Percentiles rank a stretch among this genome's conserved stretches.
phyloP scores from a whole-genome alignment of 2,113 vertebrate genomes.

The Lucifuga dentata region DNA sequence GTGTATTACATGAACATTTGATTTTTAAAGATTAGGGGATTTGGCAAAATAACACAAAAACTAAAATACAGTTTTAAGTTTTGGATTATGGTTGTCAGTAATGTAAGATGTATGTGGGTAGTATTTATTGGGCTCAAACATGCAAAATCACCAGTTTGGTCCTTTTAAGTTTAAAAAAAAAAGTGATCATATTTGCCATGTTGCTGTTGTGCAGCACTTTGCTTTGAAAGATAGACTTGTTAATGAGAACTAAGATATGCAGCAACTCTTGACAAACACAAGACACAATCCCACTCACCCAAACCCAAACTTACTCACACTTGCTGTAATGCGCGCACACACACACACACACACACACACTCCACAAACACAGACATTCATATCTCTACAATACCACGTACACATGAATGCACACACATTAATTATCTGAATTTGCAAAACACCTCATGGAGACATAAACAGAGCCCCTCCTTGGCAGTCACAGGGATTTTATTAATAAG shows the following conservation, averaged over 20 bases:
- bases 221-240: conserved; percentile 10
- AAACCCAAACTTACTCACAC: not conserved
- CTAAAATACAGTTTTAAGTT: too few relatives aligned
- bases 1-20: too few relatives aligned
- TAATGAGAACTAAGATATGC: conserved; percentile 13
- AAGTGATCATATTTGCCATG: too few relatives aligned
- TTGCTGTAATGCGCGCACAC: not conserved
- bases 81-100: too few relatives aligned
- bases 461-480: conserved; percentile 15
- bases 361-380: too few relatives aligned
- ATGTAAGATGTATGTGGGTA: too few relatives aligned
- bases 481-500: conserved; percentile 32
- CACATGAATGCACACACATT: conserved; percentile 4
- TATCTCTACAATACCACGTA: too few relatives aligned
- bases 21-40: too few relatives aligned
- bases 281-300: not conserved
- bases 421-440: conserved; percentile 39
- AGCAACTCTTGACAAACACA: conserved; percentile 6
- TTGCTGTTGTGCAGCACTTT: not conserved
- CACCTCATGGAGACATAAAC: conserved; percentile 24
- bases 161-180: too few relatives aligned
- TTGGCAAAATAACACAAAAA: too few relatives aligned
- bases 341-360: not conserved
- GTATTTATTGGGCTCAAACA: too few relatives aligned
- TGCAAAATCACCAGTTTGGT: too few relatives aligned